These are phyloP conservation scores for Chaetogeoica ovagalla DNA, from an alignment of 2,888 invertebrate species.

Conservation along the genomic window DNA sequence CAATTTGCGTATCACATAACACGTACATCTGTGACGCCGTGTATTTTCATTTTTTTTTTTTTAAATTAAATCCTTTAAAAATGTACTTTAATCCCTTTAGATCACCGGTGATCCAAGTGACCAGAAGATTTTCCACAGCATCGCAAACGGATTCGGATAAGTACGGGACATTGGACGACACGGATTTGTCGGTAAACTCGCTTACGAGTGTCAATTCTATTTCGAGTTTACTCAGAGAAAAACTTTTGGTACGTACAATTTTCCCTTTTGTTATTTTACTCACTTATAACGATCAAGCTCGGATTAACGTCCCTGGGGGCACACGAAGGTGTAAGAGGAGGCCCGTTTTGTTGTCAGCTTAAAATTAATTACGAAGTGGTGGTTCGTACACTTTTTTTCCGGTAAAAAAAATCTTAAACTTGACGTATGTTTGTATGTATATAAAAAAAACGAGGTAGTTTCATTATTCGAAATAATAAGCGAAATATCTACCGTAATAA, in stretches of 20 bases:
- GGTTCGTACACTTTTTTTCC: background rate
- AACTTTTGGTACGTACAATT: constrained; percentile 68
- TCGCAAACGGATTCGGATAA: constrained; percentile 64
- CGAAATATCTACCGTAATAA: too few relatives aligned
- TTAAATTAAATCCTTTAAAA: background rate
- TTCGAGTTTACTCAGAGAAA: constrained; percentile 79
- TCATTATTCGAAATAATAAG: too few relatives aligned
- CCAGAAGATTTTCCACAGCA: constrained; percentile 62
- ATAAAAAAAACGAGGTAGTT: too few relatives aligned
- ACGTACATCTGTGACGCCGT: background rate
- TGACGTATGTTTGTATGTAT: too few relatives aligned
- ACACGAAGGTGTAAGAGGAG: too few relatives aligned
- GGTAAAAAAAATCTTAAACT: too few relatives aligned
- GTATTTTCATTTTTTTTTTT: too few relatives aligned
- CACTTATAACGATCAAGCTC: too few relatives aligned
- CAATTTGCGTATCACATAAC: background rate
- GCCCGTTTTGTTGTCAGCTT: too few relatives aligned
- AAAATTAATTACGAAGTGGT: background rate
- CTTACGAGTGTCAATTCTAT: constrained; percentile 84
- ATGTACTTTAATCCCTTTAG: constrained; percentile 5
- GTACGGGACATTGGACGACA: constrained; percentile 54
- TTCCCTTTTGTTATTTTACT: too few relatives aligned
- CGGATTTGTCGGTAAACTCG: constrained; percentile 74
- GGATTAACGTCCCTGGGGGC: too few relatives aligned
- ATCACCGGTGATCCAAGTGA: constrained; percentile 62